These are phyloP conservation scores for Vimba vimba DNA, from an alignment of 2,113 vertebrate species.

Conservation along the genomic window DNA sequence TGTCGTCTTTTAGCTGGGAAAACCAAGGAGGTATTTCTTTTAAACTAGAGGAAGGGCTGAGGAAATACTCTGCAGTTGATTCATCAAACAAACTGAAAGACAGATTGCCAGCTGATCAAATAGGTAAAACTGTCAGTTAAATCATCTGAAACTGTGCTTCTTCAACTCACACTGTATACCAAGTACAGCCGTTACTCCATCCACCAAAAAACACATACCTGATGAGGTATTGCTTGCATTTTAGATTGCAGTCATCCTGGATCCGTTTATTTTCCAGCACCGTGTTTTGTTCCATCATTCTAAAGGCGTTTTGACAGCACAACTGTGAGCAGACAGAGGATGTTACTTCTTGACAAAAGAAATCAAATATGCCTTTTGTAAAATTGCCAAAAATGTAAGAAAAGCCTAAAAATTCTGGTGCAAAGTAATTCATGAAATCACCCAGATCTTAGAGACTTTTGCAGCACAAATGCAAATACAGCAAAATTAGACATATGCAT, in stretches of 20 bases:
- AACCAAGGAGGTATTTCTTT: constrained; percentile 53
- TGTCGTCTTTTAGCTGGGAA: constrained; percentile 54
- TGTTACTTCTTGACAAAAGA: not conserved
- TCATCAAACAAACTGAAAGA: constrained; percentile 64
- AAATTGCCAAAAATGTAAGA: not conserved
- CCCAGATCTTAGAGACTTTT: not conserved
- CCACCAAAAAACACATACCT: not conserved
- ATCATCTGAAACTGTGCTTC: not conserved
- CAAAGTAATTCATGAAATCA: not conserved
- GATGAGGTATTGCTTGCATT: not conserved
- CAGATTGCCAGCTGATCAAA: constrained; percentile 40
- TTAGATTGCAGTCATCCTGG: not conserved
- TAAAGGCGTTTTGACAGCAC: not conserved
- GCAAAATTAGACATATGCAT: not conserved
- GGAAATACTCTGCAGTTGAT: constrained; percentile 65
- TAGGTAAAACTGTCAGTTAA: not conserved
- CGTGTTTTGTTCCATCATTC: constrained; percentile 7
- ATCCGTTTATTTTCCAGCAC: not conserved
- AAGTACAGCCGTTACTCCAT: not conserved
- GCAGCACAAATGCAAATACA: not conserved
- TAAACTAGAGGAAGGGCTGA: constrained; percentile 52
- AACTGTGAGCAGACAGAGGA: not conserved
- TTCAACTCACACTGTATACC: not conserved
- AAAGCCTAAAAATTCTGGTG: not conserved
- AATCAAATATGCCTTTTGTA: not conserved